Conservation (phyloP, 2,797 vertebrate species). For the Eremophila alpestris region DNA sequence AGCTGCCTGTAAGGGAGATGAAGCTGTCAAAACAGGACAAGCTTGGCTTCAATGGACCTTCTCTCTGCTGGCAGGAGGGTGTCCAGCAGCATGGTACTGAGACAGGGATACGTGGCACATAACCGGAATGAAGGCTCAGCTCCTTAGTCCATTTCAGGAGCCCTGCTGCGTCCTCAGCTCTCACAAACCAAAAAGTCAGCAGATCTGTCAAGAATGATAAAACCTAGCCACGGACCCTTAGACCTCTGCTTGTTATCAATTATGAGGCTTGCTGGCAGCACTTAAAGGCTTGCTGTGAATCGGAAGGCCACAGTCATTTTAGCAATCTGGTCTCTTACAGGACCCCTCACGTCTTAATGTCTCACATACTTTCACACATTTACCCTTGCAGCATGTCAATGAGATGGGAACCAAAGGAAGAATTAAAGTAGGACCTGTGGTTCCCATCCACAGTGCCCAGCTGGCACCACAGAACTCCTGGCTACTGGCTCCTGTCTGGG, state of each 20-base stretch:
- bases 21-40: background rate
- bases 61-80: background rate
- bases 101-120: background rate
- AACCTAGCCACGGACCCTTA: background rate
- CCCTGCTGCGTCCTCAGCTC: background rate
- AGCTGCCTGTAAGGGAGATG: background rate
- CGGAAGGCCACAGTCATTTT: background rate
- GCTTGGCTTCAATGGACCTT: background rate
- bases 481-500: background rate
- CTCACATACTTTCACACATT: background rate
- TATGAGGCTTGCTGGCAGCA: background rate
- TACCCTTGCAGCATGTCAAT: background rate
- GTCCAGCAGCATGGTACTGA: background rate
- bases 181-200: constrained; percentile 17
- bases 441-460: background rate
- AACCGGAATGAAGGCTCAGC: rapidly evolving
- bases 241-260: background rate
- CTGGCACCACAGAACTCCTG: background rate
- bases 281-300: background rate
- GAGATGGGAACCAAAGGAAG: background rate
- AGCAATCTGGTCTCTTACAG: background rate
- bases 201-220: constrained; percentile 21
- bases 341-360: rapidly evolving
- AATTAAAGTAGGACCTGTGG: background rate
- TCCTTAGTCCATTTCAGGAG: background rate